Evolutionary conservation across 2,113 vertebrate genomes (phyloP).

Genomic region (Malurus alboscapulatus): DNA sequence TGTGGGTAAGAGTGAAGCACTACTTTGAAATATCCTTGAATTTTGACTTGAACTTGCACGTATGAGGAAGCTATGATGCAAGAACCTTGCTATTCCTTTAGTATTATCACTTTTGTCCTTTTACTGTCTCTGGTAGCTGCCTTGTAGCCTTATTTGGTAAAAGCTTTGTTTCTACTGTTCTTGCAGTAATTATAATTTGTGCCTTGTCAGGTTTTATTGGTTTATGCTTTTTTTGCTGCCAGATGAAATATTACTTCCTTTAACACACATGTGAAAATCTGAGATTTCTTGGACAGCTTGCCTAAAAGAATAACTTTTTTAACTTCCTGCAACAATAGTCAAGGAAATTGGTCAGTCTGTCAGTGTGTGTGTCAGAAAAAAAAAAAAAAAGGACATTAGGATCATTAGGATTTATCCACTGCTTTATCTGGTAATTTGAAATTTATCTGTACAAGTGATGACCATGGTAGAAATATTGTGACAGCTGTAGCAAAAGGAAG

Average conservation of each 20-base stretch:
- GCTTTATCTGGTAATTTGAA: constrained; percentile 33
- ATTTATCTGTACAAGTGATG: constrained; percentile 2
- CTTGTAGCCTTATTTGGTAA: constrained; percentile 73
- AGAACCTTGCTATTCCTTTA: constrained; percentile 24
- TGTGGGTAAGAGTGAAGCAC: neutral
- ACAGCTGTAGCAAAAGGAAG: neutral
- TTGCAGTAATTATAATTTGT: constrained; percentile 68
- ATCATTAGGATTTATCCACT: neutral
- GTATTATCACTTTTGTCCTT: constrained; percentile 34
- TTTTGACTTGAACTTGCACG: neutral
- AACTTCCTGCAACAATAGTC: neutral
- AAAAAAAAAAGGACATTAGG: neutral
- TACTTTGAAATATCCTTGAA: neutral
- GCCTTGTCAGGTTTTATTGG: constrained; percentile 65
- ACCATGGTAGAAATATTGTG: neutral
- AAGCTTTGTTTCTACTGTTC: constrained; percentile 59
- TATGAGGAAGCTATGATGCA: constrained; percentile 23
- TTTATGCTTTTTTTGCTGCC: constrained; percentile 49
- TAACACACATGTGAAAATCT: constrained; percentile 24
- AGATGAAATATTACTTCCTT: constrained; percentile 46
- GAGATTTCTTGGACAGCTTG: constrained; percentile 16
- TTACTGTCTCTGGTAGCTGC: constrained; percentile 42
- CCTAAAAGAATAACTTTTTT: constrained; percentile 40
- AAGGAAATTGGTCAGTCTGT: neutral
- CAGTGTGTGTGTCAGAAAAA: neutral